Evolutionary conservation across 23 tunicate species (phyloP).

Genomic region (Trididemnum clinides): DNA sequence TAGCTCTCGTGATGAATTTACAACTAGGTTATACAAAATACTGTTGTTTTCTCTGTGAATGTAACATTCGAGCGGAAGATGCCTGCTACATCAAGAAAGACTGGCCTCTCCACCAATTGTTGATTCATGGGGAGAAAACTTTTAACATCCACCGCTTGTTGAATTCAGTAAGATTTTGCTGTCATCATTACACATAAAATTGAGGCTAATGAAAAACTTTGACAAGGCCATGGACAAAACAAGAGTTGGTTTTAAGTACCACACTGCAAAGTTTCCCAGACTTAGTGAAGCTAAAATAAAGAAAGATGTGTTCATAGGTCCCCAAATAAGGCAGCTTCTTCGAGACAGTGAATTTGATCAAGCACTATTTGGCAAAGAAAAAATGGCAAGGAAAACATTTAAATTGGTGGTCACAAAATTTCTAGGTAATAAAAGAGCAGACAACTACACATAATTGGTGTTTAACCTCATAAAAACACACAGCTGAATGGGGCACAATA

Average conservation of each 20-base stretch:
- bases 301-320: slow-evolving; percentile 39
- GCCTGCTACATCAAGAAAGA: too few species aligned
- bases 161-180: too few species aligned
- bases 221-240: slow-evolving; percentile 14
- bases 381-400: slow-evolving; percentile 37
- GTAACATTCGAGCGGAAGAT: too few species aligned
- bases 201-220: slow-evolving; percentile 26
- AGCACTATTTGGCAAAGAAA: slow-evolving; percentile 3
- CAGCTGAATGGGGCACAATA: slow-evolving; percentile 5
- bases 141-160: slow-evolving; percentile 24
- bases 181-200: too few species aligned
- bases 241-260: slow-evolving; percentile 25
- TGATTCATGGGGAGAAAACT: slow-evolving; percentile 7
- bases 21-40: slow-evolving; percentile 8
- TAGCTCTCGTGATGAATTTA: too few species aligned
- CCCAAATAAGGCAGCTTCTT: slow-evolving; percentile 35
- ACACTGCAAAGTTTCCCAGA: slow-evolving; percentile 3
- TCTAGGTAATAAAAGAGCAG: slow-evolving; percentile 28
- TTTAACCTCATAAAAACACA: slow-evolving; percentile 12
- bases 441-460: slow-evolving; percentile 4
- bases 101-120: too few species aligned
- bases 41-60: too few species aligned
- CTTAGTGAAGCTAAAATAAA: slow-evolving; percentile 22
- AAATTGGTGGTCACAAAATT: slow-evolving; percentile 24
- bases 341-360: slow-evolving; percentile 1